Percentiles rank a stretch among this genome's conserved stretches.
phyloP scores from a whole-genome alignment of 2,888 invertebrate genomes.

The Ecliptopera silaceata region DNA sequence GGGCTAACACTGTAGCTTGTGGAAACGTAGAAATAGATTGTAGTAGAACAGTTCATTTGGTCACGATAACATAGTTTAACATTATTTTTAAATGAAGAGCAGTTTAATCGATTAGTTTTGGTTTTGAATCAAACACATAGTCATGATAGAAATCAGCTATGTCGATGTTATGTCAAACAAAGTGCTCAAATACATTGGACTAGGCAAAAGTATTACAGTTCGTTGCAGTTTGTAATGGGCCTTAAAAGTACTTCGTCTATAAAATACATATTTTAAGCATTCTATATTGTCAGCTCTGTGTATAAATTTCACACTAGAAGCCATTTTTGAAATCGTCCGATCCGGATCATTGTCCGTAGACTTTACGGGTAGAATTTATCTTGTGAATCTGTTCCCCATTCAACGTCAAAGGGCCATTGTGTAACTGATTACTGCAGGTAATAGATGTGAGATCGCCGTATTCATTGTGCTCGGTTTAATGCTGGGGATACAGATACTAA shows the following conservation, averaged over 20 bases:
- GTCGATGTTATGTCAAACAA: too few species aligned
- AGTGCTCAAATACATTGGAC: too few species aligned
- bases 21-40: background rate
- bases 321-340: slow-evolving; percentile 40
- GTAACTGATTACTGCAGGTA: slow-evolving; percentile 74
- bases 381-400: slow-evolving; percentile 65
- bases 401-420: slow-evolving; percentile 64
- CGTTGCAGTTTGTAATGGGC: too few species aligned
- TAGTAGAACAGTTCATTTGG: slow-evolving; percentile 2
- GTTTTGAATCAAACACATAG: too few species aligned
- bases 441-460: slow-evolving; percentile 63
- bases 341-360: slow-evolving; percentile 40
- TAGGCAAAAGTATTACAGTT: too few species aligned
- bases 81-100: too few species aligned
- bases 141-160: too few species aligned
- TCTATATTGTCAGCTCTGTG: slow-evolving; percentile 3
- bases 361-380: slow-evolving; percentile 58
- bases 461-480: slow-evolving; percentile 44
- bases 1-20: slow-evolving; percentile 19
- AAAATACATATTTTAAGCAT: background rate
- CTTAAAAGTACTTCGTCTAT: too few species aligned
- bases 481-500: slow-evolving; percentile 17
- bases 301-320: slow-evolving; percentile 30
- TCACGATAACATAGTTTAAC: too few species aligned
- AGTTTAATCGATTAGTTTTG: too few species aligned